Percentiles rank a stretch among this genome's conserved stretches.
phyloP scores from a whole-genome alignment of 2,888 invertebrate species.

The Hoplodrina ambigua region DNA sequence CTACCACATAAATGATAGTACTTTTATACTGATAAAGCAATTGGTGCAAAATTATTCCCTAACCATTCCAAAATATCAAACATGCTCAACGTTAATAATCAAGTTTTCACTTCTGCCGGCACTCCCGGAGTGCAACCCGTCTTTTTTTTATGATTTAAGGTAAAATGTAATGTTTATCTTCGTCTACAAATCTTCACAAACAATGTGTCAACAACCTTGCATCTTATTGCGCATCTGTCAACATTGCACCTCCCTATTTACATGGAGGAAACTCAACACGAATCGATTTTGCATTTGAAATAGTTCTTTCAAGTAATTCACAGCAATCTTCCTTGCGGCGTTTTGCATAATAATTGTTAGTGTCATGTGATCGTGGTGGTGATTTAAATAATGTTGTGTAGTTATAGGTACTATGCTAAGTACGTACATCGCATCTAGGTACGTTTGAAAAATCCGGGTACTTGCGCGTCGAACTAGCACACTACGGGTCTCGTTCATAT shows the following conservation, averaged over 20 bases:
- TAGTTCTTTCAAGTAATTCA: constrained; percentile 47
- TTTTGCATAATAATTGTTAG: constrained; percentile 60
- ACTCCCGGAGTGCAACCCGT: too few species aligned
- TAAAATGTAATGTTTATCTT: background rate
- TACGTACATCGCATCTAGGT: background rate
- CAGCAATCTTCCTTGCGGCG: constrained; percentile 56
- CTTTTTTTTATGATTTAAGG: too few species aligned
- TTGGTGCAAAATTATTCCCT: too few species aligned
- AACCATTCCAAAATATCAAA: too few species aligned
- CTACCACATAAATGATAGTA: too few species aligned
- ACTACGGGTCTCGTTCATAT: too few species aligned
- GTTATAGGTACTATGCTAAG: constrained; percentile 1
- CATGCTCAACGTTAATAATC: too few species aligned
- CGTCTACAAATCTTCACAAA: constrained; percentile 7
- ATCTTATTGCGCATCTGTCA: constrained; percentile 32
- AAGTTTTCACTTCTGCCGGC: too few species aligned
- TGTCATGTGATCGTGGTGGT: constrained; percentile 54
- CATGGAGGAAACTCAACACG: constrained; percentile 59
- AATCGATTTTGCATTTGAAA: constrained; percentile 70
- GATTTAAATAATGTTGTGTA: constrained; percentile 50
- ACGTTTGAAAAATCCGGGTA: too few species aligned
- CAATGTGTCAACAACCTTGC: constrained; percentile 48
- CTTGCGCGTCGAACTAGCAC: too few species aligned
- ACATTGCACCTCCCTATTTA: constrained; percentile 38
- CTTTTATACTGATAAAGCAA: too few species aligned